A percentile compares a stretch with the other conserved stretches of the same genome.
Conservation (phyloP, 2,888 invertebrate genomes). For the Junonia oenone region DNA sequence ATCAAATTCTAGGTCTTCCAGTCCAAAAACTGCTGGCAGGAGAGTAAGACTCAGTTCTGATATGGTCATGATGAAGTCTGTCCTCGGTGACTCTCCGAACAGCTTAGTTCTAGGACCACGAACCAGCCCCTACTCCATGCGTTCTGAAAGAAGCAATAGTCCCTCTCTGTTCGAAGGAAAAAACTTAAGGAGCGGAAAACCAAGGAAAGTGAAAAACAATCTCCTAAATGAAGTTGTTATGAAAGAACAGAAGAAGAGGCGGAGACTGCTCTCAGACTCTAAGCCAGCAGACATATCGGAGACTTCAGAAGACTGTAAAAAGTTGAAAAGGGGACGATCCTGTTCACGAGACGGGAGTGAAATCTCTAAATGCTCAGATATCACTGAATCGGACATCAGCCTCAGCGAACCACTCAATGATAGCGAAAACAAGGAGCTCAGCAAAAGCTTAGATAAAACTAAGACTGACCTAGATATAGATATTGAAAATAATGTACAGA, state of each 20-base stretch:
- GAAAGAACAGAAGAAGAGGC: constrained; percentile 76
- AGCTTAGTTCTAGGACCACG: constrained; percentile 61
- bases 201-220: constrained; percentile 80
- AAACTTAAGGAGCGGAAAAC: constrained; percentile 83
- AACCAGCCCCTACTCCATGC: constrained; percentile 80
- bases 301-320: constrained; percentile 60
- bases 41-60: constrained; percentile 68
- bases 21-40: constrained; percentile 66
- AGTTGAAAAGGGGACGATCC: constrained; percentile 67
- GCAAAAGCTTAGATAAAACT: constrained; percentile 75
- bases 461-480: constrained; percentile 79
- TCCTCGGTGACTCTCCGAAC: constrained; percentile 60
- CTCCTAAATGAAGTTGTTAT: constrained; percentile 79
- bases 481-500: constrained; percentile 77
- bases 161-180: constrained; percentile 73
- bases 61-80: constrained; percentile 69
- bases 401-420: constrained; percentile 76
- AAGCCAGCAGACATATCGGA: constrained; percentile 59
- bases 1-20: constrained; percentile 67
- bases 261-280: constrained; percentile 78
- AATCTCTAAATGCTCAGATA: constrained; percentile 81
- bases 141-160: constrained; percentile 79
- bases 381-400: constrained; percentile 82
- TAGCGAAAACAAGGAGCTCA: constrained; percentile 65
- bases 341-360: constrained; percentile 80